Evolutionary conservation across 2,888 invertebrate genomes (phyloP).

Genomic region (Plagodis pulveraria): DNA sequence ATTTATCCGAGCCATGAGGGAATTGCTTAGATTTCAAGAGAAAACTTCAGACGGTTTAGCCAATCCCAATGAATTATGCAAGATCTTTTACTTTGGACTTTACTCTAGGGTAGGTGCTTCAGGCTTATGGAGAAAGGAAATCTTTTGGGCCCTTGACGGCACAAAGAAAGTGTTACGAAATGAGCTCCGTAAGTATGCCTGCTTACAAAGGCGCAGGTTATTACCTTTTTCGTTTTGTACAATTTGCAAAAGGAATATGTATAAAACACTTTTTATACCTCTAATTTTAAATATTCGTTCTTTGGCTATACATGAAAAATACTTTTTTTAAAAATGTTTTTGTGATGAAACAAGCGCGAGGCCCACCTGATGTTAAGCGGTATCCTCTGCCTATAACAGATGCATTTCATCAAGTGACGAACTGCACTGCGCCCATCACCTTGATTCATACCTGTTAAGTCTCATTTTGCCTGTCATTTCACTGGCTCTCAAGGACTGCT

Average conservation of each 20-base stretch:
- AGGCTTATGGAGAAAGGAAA: slow-evolving; percentile 21
- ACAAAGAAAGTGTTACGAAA: slow-evolving; percentile 1
- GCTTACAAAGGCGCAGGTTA: too few relatives aligned
- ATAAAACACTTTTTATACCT: background rate
- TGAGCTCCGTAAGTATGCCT: background rate
- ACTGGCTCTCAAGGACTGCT: too few relatives aligned
- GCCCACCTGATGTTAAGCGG: too few relatives aligned
- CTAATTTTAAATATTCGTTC: too few relatives aligned
- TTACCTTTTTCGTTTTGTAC: background rate
- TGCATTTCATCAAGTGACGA: too few relatives aligned
- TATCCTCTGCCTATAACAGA: too few relatives aligned
- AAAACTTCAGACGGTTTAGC: slow-evolving; percentile 32
- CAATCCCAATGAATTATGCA: slow-evolving; percentile 38
- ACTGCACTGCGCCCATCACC: too few relatives aligned
- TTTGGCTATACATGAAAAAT: too few relatives aligned
- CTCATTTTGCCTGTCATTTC: too few relatives aligned
- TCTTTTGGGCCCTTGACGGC: slow-evolving; percentile 1
- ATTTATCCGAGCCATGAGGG: slow-evolving; percentile 28
- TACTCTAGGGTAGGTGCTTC: slow-evolving; percentile 15
- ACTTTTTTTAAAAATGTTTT: too few relatives aligned
- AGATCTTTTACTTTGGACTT: slow-evolving; percentile 33
- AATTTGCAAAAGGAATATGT: background rate
- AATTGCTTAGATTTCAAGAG: slow-evolving; percentile 17
- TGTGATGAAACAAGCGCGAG: too few relatives aligned
- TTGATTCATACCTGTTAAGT: too few relatives aligned